Evolutionary conservation across 2,113 vertebrate genomes (phyloP).

Genomic region (Coryphaenoides rupestris): DNA sequence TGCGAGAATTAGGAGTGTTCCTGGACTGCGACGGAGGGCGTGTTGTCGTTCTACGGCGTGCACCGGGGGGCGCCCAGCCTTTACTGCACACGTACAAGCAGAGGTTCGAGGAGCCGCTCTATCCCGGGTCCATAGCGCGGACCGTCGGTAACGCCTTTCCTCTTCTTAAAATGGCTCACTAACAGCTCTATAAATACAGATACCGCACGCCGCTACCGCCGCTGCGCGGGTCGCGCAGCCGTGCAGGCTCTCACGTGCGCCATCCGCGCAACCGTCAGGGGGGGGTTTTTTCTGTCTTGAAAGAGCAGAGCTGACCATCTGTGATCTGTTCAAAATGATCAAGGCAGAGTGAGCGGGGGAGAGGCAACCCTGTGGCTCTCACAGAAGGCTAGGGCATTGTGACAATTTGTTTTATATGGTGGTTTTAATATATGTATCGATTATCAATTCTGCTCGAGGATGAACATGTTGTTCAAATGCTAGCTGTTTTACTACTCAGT

Average conservation of each 20-base stretch:
- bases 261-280: no score
- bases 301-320: slow-evolving; percentile 64
- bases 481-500: no score
- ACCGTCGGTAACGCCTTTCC: no score
- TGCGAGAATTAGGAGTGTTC: slow-evolving; percentile 64
- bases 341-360: not conserved
- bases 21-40: slow-evolving; percentile 69
- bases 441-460: no score
- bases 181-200: no score
- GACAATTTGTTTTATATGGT: slow-evolving; percentile 27
- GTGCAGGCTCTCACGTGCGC: no score
- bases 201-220: no score
- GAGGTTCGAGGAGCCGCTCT: slow-evolving; percentile 60
- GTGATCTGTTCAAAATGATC: slow-evolving; percentile 55
- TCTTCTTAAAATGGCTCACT: no score
- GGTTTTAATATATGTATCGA: not conserved
- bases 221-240: no score
- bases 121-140: no score
- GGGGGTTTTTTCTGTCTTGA: slow-evolving; percentile 74
- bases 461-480: no score
- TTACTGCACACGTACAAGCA: slow-evolving; percentile 68
- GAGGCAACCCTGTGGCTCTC: slow-evolving; percentile 1
- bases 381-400: not conserved
- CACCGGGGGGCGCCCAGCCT: slow-evolving; percentile 60
- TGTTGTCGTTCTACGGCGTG: slow-evolving; percentile 72